Base-by-base conservation (phyloP, 2,797 vertebrate species). In the Hapalemur alaotrensis region DNA sequence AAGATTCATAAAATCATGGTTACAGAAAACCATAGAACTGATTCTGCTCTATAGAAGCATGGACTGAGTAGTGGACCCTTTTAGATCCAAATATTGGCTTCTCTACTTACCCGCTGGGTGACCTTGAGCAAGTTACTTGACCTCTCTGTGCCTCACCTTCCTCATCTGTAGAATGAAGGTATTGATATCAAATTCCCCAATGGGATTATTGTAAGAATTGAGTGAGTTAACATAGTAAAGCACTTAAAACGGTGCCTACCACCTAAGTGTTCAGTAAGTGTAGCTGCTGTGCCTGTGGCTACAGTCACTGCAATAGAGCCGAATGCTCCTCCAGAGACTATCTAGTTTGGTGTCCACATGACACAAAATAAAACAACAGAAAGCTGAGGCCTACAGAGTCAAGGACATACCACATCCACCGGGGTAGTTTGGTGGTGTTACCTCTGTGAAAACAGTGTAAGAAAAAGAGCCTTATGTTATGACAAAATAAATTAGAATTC, bases 1-100 rank as follows among this genome's bases (percentile, higher is more conserved):
- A 95, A 96, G 52, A 80, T 54, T 79, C 61, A 50, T 5, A 87
- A 96, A 96, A 89, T 69, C 90, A 92, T 67, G 79, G 84, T 57
- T 96, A 95, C 80, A 85, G 78, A 69, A 76, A 82, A 43, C 23
- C 18, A 22, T 2, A 88, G 14, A 41, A 38, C 1, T 2, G 11
- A 70, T 35, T 89, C 70, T 65, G 4, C 20, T 88, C 25, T 54
- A 14, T 1, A 59, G 14, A 35, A 12, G 72, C 3, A 43, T 2
- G 25, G 67, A n/a, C n/a, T 7, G 2, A 43, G 13, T 12, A 18
- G 4, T 48, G 5, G 23, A 48, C 14, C n/a, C 12, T 43, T 69
- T 43, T 32, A 54, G 17, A 43, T 67, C 48, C 20, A 80, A 76
- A 82, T 12, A 59, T 15, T 54, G 78, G 38, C 35, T 7, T 1